Base-by-base conservation (phyloP, 2,113 vertebrate genomes). In the Puffinus mauretanicus region DNA sequence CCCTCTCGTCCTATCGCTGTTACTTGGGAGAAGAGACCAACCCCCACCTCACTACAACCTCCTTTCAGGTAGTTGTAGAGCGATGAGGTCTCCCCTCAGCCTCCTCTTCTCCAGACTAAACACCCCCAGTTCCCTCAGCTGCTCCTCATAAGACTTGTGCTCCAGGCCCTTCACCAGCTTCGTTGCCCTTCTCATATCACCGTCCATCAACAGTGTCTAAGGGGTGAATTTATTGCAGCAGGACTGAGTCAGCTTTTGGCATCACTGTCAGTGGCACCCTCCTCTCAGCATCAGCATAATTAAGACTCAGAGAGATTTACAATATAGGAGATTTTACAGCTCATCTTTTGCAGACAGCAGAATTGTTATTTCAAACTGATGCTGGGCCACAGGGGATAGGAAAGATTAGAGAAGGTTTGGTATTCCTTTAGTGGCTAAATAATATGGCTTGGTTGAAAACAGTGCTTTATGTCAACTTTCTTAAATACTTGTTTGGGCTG, bases 171-270 rank as follows among this genome's bases (percentile, higher is more conserved):
- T 38, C 36, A 7, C 36, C 36, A 38, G 36, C 36, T 38, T 38
- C 36, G 36, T 38, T 38, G 36, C 36, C 36, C 36, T 38, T 38
- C 36, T 38, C 8, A 16, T 38, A 32, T 64, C 66, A 10, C 47
- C 69, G 70, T 27, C 64, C 52, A 27, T 80, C 85, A 72, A 5
- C 76, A 20, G 44, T 15, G 24, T 72, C 64, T 60, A 6, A 86
- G 52, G 65, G 55, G 12, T 82, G 81, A 82, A 64, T 75, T 91
- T 40, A 30, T 2, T 66, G 88, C 82, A 94, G 88, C 71, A 93
- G 88, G 72, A 55, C 80, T 83, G 72, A 95, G 83, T 81, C 88
- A 91, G 86, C 25, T 70, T 60, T 81, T 93, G 86, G 67, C 86
- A 81, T 54, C 9, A 2, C 40, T 4, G 2, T 42, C 73, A 75